Evolutionary conservation across 2,113 vertebrate genomes (phyloP), one percentile per base, ranked within the genome.

Genomic region (Micronycteris hirsuta): DNA sequence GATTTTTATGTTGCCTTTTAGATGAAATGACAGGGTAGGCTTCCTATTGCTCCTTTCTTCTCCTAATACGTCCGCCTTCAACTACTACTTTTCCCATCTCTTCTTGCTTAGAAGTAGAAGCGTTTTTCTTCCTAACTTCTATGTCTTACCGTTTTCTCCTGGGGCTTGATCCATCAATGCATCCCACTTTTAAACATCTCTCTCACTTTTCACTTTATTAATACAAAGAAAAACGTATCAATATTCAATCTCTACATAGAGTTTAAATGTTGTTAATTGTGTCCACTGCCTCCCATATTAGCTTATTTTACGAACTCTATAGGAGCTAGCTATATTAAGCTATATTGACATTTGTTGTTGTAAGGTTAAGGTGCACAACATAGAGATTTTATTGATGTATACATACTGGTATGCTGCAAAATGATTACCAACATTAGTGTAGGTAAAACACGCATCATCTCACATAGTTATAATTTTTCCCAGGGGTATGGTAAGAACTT

Each of bases 241-340:
- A 45, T 67, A 93, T 73, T 54, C 19, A 63, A 92, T 19, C 15
- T 89, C 78, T 85, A 74, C 3, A 11, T 56, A 85, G 77, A 88
- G 7, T 96, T 97, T 95, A 97, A 95, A 90, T 54, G 38, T 94
- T 88, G 83, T 17, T 84, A 95, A 82, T 93, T 94, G 93, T 94
- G 93, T 97, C 94, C 14, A 92, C 96, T 92, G 83, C 49, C 86
- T 89, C 70, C 12, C 86, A 89, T 38, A 52, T 91, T 89, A 96
- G 41, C 20, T 19, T n/a, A 19, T 56, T 58, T 97, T 38, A 68
- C 36, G 11, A 86, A 80, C 6, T 82, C 67, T 47, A 80, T 36
- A n/a, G n/a, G n/a, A n/a, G 95, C 58, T 38, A 92, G 45, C 76
- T 91, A 17, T 76, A 38, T 45, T 96, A 84, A 86, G 11, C 45